Evolutionary conservation across 2,797 vertebrate genomes (phyloP), one percentile per base, ranked within the genome.

Genomic region (Muscicapa comitata): DNA sequence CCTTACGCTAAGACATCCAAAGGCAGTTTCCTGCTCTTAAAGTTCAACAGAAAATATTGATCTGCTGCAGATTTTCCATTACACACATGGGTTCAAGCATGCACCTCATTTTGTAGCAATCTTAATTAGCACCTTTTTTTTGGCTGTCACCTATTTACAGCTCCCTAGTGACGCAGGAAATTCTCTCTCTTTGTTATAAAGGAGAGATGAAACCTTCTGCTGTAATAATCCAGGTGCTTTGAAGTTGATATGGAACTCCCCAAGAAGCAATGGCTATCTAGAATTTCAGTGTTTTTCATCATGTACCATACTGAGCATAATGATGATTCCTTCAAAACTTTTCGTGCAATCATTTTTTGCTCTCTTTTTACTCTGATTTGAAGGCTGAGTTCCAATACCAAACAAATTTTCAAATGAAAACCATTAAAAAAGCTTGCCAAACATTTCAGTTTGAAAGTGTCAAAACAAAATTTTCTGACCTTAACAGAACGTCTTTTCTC

Each of bases 381-480:
- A 91, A 95, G 40, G 50, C 58, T 92, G 51, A 77, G 17, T 16
- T 91, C 81, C 38, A 55, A 28, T 35, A 65, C 3, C 62, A 89
- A 90, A 72, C 28, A 75, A 90, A 66, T 58, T 88, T 91, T 84
- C 23, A 59, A 90, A 93, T 12, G 9, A 94, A 94, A 83, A 76
- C 75, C 9, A 24, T 84, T 93, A 8, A 75, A 87, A 89, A 73
- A 58, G 5, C 85, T 83, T 86, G 87, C 76, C 76, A 95, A 96
- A 94, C 78, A 86, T 92, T 95, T 91, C 84, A 83, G 38, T 89
- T 82, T 42, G 10, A 76, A 92, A 82, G 45, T 91, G 84, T 96
- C 94, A 95, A 89, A 96, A 95, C 65, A 91, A 71, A 93, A 65
- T 83, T 92, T 92, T 92, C 47, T 94, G 90, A 93, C 95, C 92